phyloP scores from a whole-genome alignment of 2,113 vertebrate species.

The Myanophis thanlyinensis region DNA sequence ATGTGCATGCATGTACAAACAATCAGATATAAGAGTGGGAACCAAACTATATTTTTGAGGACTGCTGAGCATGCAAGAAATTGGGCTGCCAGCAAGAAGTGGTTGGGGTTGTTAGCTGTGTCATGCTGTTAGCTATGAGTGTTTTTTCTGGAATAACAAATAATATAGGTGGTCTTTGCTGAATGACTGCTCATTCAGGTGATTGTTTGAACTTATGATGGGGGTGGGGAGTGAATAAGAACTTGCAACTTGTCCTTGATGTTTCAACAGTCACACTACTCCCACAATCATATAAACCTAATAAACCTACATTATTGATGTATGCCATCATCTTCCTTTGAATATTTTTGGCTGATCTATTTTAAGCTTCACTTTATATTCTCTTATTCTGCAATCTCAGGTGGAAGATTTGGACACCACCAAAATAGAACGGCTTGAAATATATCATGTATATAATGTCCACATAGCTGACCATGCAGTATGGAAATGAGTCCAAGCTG shows the following conservation, averaged over 20 bases:
- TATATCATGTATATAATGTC: neutral
- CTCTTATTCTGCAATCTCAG: neutral
- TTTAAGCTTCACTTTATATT: neutral
- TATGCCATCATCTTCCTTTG: neutral
- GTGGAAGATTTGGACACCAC: neutral
- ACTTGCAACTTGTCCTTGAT: neutral
- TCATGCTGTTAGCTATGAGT: neutral
- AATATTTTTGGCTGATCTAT: neutral
- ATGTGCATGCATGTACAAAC: too few species aligned
- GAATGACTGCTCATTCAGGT: neutral
- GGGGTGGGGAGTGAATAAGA: neutral
- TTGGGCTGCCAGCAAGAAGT: neutral
- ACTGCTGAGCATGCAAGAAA: neutral
- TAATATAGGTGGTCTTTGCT: neutral
- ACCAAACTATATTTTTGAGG: neutral
- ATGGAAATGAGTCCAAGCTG: neutral
- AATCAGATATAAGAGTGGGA: too few species aligned
- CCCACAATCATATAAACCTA: neutral
- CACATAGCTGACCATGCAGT: neutral
- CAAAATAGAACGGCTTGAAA: neutral
- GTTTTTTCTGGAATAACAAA: neutral
- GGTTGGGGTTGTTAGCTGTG: neutral
- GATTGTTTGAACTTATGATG: neutral
- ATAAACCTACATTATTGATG: neutral
- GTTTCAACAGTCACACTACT: neutral